Evolutionary conservation across 2,113 vertebrate species (phyloP).

Genomic region (Tenebrosternarchus preto): DNA sequence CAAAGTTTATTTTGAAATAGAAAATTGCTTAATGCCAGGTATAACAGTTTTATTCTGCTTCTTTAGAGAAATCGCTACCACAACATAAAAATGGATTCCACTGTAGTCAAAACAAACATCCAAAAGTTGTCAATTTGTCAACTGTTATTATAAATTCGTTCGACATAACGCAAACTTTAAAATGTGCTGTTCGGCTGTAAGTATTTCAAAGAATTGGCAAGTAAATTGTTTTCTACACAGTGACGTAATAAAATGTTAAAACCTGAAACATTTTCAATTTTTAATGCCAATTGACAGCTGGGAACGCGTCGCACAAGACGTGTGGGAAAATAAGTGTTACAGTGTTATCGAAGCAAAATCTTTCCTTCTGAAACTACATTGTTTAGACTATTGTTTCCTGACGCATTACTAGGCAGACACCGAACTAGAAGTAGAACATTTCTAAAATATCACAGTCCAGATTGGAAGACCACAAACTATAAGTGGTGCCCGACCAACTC

Average conservation of each 20-base stretch:
- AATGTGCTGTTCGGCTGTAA: background rate
- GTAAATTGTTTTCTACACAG: slow-evolving; percentile 19
- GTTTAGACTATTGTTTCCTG: no score
- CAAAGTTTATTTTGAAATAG: background rate
- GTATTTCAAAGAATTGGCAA: slow-evolving; percentile 16
- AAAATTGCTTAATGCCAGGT: background rate
- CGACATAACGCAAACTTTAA: background rate
- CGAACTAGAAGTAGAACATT: no score
- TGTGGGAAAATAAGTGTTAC: background rate
- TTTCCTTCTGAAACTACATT: no score
- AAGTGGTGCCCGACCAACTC: no score
- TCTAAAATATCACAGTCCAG: no score
- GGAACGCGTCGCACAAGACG: background rate
- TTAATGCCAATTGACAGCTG: background rate
- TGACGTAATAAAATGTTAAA: slow-evolving; percentile 12
- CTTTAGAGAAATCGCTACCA: background rate
- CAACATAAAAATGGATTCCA: background rate
- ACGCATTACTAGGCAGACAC: no score
- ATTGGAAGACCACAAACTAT: no score
- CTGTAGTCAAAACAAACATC: no score
- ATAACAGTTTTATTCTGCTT: background rate
- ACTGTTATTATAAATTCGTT: background rate
- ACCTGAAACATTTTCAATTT: background rate
- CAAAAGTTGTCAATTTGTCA: no score
- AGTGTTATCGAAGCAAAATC: background rate